Conservation (phyloP, 2,113 vertebrate species). For the Tragelaphus imberbis region DNA sequence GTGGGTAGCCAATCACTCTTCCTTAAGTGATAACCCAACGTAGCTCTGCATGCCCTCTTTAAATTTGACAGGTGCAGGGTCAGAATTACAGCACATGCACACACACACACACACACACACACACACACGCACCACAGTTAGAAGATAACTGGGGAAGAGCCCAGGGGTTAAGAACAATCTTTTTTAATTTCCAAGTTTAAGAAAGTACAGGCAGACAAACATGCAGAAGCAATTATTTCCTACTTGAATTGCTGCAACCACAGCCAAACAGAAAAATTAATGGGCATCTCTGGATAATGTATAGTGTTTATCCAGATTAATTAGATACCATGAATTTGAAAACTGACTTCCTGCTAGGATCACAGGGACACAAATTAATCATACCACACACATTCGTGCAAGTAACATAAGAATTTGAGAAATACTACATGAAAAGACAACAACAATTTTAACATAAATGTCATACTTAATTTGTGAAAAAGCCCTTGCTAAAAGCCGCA, state of each 20-base stretch:
- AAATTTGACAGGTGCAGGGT: not conserved
- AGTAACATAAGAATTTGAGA: not conserved
- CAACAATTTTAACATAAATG: not conserved
- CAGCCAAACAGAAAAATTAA: slow-evolving; percentile 5
- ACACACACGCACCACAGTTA: not conserved
- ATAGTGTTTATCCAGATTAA: slow-evolving; percentile 25
- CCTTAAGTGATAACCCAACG: not conserved
- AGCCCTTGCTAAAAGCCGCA: not conserved
- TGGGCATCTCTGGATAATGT: not conserved
- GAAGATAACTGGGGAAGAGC: not conserved
- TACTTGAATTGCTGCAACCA: not conserved
- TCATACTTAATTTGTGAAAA: not conserved
- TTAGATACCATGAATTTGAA: not conserved
- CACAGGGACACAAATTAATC: not conserved
- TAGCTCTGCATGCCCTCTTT: not conserved
- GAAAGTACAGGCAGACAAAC: not conserved
- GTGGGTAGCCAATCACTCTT: not conserved
- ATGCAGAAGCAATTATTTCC: slow-evolving; percentile 26
- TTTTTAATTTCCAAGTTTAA: slow-evolving; percentile 16
- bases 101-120: not conserved
- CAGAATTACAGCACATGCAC: not conserved
- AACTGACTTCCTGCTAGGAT: not conserved
- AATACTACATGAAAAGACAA: not conserved
- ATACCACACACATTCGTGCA: not conserved
- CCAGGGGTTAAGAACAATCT: not conserved